Evolutionary conservation across 2,113 vertebrate species (phyloP).

Genomic region (Stigmatopora nigra): DNA sequence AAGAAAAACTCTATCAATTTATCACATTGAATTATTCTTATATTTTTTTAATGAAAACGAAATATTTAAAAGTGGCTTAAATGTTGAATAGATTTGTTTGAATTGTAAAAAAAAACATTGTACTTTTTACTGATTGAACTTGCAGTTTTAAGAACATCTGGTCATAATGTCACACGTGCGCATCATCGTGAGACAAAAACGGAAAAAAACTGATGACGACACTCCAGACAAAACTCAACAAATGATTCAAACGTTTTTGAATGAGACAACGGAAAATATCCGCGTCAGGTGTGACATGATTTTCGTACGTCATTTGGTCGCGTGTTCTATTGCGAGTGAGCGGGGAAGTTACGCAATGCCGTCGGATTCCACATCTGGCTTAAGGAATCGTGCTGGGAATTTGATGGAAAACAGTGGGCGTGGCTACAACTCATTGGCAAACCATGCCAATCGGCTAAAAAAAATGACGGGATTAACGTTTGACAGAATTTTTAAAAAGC

Average conservation of each 20-base stretch:
- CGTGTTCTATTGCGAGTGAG: slow-evolving; percentile 27
- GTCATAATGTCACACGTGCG: slow-evolving; percentile 7
- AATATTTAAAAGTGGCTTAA: not conserved
- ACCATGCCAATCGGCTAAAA: slow-evolving; percentile 12
- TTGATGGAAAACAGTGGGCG: slow-evolving; percentile 44
- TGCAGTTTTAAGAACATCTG: slow-evolving; percentile 13
- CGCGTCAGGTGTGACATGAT: slow-evolving; percentile 15
- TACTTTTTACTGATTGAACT: not conserved
- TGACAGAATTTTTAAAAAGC: slow-evolving; percentile 44
- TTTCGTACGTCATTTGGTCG: slow-evolving; percentile 31
- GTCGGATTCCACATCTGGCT: slow-evolving; percentile 61
- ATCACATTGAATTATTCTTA: too few species aligned
- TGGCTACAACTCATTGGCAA: slow-evolving; percentile 18
- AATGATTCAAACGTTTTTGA: slow-evolving; percentile 13
- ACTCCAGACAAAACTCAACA: slow-evolving; percentile 1
- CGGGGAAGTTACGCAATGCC: slow-evolving; percentile 58
- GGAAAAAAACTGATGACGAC: slow-evolving; percentile 26
- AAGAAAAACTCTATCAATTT: too few species aligned
- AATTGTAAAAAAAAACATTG: too few species aligned
- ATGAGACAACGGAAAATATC: slow-evolving; percentile 1
- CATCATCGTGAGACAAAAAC: slow-evolving; percentile 20
- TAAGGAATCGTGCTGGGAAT: slow-evolving; percentile 29
- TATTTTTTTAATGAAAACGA: too few species aligned
- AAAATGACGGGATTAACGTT: slow-evolving; percentile 47
- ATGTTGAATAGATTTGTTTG: not conserved